Evolutionary conservation across 2,888 invertebrate genomes (phyloP), one percentile per base, ranked within the genome.

Genomic region (Agrotis segetum): DNA sequence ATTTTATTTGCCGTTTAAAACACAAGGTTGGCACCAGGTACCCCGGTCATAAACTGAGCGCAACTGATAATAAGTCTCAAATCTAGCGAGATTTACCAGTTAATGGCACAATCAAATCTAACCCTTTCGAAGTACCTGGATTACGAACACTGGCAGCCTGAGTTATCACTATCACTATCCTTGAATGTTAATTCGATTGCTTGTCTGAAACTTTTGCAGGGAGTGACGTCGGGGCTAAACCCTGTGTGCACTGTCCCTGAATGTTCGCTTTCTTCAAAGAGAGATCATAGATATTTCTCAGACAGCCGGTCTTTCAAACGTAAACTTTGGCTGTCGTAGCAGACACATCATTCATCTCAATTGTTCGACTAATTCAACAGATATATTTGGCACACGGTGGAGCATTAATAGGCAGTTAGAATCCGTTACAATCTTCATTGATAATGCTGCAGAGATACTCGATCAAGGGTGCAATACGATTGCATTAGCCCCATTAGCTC

Each of bases 401-500:
- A 53, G 44, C 47, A 69, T 65, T 71, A 62, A 69, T 66, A 74
- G 21, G 56, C 49, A 67, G 67, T 71, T 69, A 60, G 64, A 61
- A 60, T 76, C 40, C 71, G 68, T 74, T 83, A 73, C 71, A 72
- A 83, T 85, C 79, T 87, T 87, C 86, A 87, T 86, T 88, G 88
- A 87, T 88, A 88, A 88, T 88, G 88, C 86, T 82, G 71, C 63
- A 59, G 72, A 79, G 81, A 85, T 77, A 83, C 78, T 83, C 80
- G 81, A 85, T 87, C 86, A 88, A 90, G 88, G 90, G 87, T 87
- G 85, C 78, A 78, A 72, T 80, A 67, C 83, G 81, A 84, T 84
- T 90, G 88, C 87, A 88, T 89, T 89, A 88, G 71, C 74, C 85
- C 80, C 86, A 89, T 90, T 88, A 87, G 82, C 46, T 85, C 65